These are phyloP conservation scores for Antheraea pernyi DNA, from an alignment of 1,140 invertebrate genomes.

Conservation along the genomic window DNA sequence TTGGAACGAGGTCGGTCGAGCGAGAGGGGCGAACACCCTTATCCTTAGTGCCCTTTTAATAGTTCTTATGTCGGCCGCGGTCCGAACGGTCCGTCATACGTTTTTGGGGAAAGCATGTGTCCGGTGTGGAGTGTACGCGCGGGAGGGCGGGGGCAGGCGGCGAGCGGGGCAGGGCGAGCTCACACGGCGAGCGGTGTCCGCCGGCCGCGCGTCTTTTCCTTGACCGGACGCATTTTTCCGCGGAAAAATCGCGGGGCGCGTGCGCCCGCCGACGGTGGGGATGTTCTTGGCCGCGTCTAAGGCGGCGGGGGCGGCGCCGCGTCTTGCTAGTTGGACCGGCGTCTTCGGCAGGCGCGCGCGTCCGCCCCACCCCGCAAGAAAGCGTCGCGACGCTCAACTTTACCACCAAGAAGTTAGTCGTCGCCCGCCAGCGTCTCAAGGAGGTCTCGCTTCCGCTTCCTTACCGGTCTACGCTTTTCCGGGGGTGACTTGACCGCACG, in stretches of 20 bases:
- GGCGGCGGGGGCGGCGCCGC: slow-evolving; percentile 73
- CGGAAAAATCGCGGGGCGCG: slow-evolving; percentile 75
- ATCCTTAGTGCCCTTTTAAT: slow-evolving; percentile 69
- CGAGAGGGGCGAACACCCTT: slow-evolving; percentile 59
- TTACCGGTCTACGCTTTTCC: slow-evolving; percentile 38
- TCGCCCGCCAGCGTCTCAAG: slow-evolving; percentile 75
- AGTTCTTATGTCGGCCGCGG: slow-evolving; percentile 66
- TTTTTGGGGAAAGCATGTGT: slow-evolving; percentile 37
- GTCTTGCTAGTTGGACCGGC: slow-evolving; percentile 76
- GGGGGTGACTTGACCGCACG: slow-evolving; percentile 35
- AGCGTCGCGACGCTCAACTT: slow-evolving; percentile 73
- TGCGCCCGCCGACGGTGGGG: slow-evolving; percentile 70
- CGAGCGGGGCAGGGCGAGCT: slow-evolving; percentile 28
- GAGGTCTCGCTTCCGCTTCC: slow-evolving; percentile 71
- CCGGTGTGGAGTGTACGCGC: slow-evolving; percentile 21
- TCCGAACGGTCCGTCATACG: slow-evolving; percentile 55
- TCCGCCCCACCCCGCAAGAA: slow-evolving; percentile 75
- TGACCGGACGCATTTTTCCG: slow-evolving; percentile 75
- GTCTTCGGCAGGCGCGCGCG: slow-evolving; percentile 75
- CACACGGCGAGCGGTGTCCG: slow-evolving; percentile 36
- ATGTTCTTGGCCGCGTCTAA: slow-evolving; percentile 76
- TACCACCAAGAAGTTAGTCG: slow-evolving; percentile 79
- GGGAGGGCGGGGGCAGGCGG: slow-evolving; percentile 31
- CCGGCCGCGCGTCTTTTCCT: slow-evolving; percentile 67
- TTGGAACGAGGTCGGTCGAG: slow-evolving; percentile 54